phyloP scores from a whole-genome alignment of 2,113 vertebrate genomes.

The Tor tambroides region DNA sequence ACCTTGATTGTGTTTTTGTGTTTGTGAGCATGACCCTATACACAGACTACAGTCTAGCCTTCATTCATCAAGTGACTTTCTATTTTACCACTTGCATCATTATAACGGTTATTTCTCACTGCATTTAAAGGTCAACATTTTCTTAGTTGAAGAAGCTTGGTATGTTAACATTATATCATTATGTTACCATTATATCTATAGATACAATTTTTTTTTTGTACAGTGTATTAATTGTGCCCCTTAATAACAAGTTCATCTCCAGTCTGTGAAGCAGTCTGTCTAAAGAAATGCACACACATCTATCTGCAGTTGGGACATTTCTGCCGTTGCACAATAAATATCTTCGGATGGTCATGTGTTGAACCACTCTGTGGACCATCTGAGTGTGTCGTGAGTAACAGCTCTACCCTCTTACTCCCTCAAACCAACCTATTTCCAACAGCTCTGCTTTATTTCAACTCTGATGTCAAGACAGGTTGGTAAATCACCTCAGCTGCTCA shows the following conservation, averaged over 20 bases:
- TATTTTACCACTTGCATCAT: no score
- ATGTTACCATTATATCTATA: no score
- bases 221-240: background rate
- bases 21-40: background rate
- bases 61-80: no score
- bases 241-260: background rate
- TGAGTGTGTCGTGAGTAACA: constrained; percentile 52
- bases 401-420: constrained; percentile 47
- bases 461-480: constrained; percentile 74
- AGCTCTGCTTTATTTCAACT: constrained; percentile 82
- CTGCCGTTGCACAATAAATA: background rate
- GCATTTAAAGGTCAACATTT: no score
- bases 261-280: background rate
- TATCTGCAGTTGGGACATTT: background rate
- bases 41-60: background rate
- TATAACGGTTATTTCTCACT: no score
- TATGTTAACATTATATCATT: no score
- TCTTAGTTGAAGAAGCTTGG: no score
- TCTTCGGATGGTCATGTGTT: background rate
- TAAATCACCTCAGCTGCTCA: constrained; percentile 57
- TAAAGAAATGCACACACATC: background rate
- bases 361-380: background rate
- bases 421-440: constrained; percentile 80
- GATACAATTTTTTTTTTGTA: no score
- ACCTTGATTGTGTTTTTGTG: background rate